A percentile compares a stretch with the other conserved stretches of the same genome.
phyloP scores from a whole-genome alignment of 1,140 invertebrate genomes.

The Philaenus spumarius region DNA sequence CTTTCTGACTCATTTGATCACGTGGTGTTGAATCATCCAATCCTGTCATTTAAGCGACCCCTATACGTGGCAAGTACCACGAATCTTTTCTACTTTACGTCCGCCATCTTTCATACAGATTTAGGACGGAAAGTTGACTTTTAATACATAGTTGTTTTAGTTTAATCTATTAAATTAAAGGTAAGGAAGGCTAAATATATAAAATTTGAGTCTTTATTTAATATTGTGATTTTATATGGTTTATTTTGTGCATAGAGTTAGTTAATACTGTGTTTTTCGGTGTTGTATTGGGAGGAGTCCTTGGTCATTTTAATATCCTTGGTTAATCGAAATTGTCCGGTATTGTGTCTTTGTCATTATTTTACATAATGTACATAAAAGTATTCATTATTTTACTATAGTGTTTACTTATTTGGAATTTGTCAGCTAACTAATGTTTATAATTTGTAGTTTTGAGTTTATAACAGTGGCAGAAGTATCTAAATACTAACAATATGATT shows the following conservation, averaged over 20 bases:
- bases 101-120: constrained; percentile 22
- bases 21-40: constrained; percentile 19
- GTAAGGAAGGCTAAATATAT: not conserved
- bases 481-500: not conserved
- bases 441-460: no score
- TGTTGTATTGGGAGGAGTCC: constrained; percentile 16
- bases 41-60: constrained; percentile 20
- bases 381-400: not conserved
- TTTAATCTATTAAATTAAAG: constrained; percentile 1
- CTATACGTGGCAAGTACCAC: constrained; percentile 25
- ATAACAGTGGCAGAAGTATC: not conserved
- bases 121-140: constrained; percentile 9
- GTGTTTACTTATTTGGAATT: no score
- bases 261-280: not conserved
- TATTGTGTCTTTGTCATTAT: not conserved
- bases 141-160: constrained; percentile 2
- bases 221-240: no score
- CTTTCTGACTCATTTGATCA: constrained; percentile 3
- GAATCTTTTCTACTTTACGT: constrained; percentile 13
- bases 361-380: not conserved
- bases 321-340: not conserved
- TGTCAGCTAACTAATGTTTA: no score
- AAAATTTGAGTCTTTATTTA: not conserved
- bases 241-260: not conserved
- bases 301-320: constrained; percentile 7